phyloP scores from a whole-genome alignment of 2,113 vertebrate species.

The Dromiciops gliroides region DNA sequence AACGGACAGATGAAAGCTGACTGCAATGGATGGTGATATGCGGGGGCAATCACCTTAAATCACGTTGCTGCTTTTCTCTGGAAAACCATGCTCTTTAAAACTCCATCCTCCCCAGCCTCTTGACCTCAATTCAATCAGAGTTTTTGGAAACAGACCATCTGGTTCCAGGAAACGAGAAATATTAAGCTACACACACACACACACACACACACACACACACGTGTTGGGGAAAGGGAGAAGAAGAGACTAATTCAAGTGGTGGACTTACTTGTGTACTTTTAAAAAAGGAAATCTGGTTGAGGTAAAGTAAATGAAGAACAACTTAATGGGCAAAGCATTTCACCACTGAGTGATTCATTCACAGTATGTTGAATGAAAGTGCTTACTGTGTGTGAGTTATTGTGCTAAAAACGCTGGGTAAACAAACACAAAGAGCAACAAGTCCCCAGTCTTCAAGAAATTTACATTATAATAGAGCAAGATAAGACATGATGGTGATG shows the following conservation, averaged over 20 bases:
- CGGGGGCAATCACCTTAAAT: neutral
- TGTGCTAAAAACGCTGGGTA: neutral
- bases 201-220: no score
- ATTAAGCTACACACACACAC: neutral
- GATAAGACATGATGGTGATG: neutral
- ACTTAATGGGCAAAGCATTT: neutral
- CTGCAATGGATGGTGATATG: neutral
- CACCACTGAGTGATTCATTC: neutral
- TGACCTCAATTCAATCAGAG: constrained; percentile 20
- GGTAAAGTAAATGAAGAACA: neutral
- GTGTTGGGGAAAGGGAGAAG: neutral
- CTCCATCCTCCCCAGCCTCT: neutral
- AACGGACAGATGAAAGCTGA: neutral
- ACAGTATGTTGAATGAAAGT: neutral
- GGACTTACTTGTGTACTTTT: constrained; percentile 25
- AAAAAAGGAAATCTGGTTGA: neutral
- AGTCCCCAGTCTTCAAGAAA: neutral
- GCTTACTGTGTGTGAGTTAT: neutral
- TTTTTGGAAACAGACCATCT: constrained; percentile 44
- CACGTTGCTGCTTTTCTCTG: constrained; percentile 32
- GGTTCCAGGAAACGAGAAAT: constrained; percentile 49
- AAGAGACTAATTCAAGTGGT: neutral
- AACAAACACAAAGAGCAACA: neutral
- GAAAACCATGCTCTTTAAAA: constrained; percentile 55
- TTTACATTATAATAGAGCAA: neutral